Evolutionary conservation across 1,140 invertebrate species (phyloP).

Genomic region (Drosophila jambulina): DNA sequence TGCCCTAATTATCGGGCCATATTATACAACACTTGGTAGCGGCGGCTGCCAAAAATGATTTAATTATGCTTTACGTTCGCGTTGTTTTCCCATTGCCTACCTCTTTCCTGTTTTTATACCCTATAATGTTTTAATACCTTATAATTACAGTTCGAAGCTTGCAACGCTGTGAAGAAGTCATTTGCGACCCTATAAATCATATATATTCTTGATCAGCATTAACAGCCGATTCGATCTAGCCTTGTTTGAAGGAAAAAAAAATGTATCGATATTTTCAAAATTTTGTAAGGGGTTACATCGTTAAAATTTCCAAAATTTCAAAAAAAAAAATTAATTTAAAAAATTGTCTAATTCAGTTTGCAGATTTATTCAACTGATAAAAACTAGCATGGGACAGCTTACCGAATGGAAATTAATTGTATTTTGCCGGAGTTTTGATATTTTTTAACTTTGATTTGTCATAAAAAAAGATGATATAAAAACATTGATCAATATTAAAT

Average conservation of each 20-base stretch:
- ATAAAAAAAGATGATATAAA: no score
- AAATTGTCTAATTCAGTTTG: no score
- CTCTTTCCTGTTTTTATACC: background rate
- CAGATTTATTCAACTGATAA: background rate
- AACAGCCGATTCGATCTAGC: background rate
- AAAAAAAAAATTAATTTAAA: no score
- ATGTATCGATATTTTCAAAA: no score
- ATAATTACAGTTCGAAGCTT: background rate
- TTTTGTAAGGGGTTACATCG: no score
- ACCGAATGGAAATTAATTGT: background rate
- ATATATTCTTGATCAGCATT: background rate
- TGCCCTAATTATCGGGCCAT: constrained; percentile 7
- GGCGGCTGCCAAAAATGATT: constrained; percentile 12
- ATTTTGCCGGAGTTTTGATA: no score
- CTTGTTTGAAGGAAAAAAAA: no score
- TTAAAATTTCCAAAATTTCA: no score
- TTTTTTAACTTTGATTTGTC: no score
- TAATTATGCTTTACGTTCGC: background rate
- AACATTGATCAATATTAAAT: no score
- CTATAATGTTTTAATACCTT: background rate
- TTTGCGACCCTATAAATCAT: background rate
- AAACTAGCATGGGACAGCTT: background rate
- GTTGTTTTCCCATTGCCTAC: background rate
- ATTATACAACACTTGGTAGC: constrained; percentile 11
- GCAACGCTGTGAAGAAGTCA: background rate